phyloP scores from a whole-genome alignment of 2,797 vertebrate genomes.

The Linurgus olivaceus region DNA sequence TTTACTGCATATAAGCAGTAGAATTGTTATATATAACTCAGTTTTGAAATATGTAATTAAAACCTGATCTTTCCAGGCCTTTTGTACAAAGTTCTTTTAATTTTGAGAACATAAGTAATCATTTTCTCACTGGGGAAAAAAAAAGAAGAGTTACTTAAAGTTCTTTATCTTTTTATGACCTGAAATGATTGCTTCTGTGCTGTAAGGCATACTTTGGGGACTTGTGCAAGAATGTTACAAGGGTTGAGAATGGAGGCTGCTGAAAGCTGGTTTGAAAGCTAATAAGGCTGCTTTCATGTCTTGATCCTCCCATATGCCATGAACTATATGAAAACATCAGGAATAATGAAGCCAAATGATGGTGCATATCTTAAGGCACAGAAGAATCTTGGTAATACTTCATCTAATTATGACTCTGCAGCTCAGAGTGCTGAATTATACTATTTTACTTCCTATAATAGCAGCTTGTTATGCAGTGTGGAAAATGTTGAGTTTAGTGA shows the following conservation, averaged over 20 bases:
- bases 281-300: not conserved
- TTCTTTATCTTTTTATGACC: constrained; percentile 34
- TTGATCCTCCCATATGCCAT: not conserved
- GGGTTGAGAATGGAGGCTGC: not conserved
- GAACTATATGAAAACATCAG: constrained; percentile 1
- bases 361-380: not conserved
- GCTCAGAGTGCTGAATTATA: not conserved
- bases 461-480: constrained; percentile 28
- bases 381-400: not conserved
- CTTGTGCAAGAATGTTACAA: not conserved
- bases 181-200: not conserved
- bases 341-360: constrained; percentile 14
- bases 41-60: constrained; percentile 49
- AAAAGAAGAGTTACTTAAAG: not conserved
- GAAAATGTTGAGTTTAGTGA: constrained; percentile 31
- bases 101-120: constrained; percentile 3
- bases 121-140: not conserved
- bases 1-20: not conserved
- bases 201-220: not conserved
- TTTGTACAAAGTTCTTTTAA: not conserved
- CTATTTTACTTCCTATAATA: constrained; percentile 48
- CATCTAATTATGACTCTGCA: constrained; percentile 20
- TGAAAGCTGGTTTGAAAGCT: not conserved
- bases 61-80: not conserved
- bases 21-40: constrained; percentile 2